Evolutionary conservation across 2,888 invertebrate genomes (phyloP), one percentile per base, ranked within the genome.

Genomic region (Cheilosia vulpina): DNA sequence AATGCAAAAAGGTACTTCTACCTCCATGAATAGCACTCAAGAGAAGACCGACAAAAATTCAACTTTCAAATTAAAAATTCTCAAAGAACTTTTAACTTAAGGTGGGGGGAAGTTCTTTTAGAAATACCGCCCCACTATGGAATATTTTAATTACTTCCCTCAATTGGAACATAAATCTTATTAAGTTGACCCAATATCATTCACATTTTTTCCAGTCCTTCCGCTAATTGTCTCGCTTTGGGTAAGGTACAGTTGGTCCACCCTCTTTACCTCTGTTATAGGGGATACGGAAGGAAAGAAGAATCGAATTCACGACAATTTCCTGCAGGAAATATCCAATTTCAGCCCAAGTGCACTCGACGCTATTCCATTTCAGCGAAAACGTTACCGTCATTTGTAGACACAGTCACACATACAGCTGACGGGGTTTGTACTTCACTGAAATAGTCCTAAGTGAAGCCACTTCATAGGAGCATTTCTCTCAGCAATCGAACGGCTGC

Each of bases 291-390:
- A 21, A 4, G n/a, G 27, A 34, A n/a, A 57, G 34, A 15, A 60
- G 60, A 71, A 57, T 53, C 19, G 31, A 65, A 60, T 55, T 50
- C 47, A 41, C 21, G 65, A 66, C 78, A 62, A 82, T 82, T 78
- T 78, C 78, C 82, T 72, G 66, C 58, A 78, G 82, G 66, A 82
- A 82, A 78, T 82, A 72, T 82, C 78, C 78, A 68, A 82, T 78
- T 72, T 78, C 55, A 43, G 47, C 62, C 41, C 66, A 66, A 78
- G 78, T 82, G 72, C 38, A 66, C 78, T 78, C 45, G 66, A 78
- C 50, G 57, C 31, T 77, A 77, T 72, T 17, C 57, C 45, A 73
- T 21, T 45, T 21, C 17, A 38, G 34, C 1, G 24, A 27, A 24
- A 68, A 72, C 34, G 60, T 47, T 69, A 69, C 50, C 57, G 66